These are phyloP conservation scores for Chrysaora quinquecirrha DNA, from an alignment of 30 jellyfish, hydroid and myxozoan genomes.

Conservation along the genomic window DNA sequence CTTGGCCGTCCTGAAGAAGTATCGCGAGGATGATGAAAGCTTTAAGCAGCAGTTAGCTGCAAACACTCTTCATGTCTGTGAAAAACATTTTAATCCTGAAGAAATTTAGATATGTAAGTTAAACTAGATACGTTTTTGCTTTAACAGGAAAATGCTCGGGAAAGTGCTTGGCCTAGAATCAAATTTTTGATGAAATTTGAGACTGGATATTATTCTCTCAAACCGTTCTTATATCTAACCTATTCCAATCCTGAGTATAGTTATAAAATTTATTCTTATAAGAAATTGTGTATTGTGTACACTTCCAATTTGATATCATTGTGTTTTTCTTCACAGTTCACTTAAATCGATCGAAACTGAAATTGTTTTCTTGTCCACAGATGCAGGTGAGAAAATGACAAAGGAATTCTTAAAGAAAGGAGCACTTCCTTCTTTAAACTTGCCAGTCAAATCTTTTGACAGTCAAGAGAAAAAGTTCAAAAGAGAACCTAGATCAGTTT, in stretches of 20 bases:
- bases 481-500: no score
- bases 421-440: constrained; percentile 3
- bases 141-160: neutral
- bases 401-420: constrained; percentile 10
- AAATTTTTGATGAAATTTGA: no score
- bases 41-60: constrained; percentile 20
- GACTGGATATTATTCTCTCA: no score
- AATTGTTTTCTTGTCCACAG: neutral
- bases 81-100: constrained; percentile 9
- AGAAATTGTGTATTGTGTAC: no score
- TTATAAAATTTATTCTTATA: no score
- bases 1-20: neutral
- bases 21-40: constrained; percentile 19
- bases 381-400: constrained; percentile 15
- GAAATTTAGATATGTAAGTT: constrained; percentile 3
- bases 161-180: no score
- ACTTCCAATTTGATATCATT: no score
- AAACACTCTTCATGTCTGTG: constrained; percentile 29
- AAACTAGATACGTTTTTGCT: neutral
- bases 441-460: constrained; percentile 13
- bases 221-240: no score
- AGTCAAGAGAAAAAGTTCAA: no score
- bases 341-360: neutral
- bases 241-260: no score
- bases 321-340: neutral